phyloP scores from a whole-genome alignment of 2,797 vertebrate species.

The Enteromius paludinosus region DNA sequence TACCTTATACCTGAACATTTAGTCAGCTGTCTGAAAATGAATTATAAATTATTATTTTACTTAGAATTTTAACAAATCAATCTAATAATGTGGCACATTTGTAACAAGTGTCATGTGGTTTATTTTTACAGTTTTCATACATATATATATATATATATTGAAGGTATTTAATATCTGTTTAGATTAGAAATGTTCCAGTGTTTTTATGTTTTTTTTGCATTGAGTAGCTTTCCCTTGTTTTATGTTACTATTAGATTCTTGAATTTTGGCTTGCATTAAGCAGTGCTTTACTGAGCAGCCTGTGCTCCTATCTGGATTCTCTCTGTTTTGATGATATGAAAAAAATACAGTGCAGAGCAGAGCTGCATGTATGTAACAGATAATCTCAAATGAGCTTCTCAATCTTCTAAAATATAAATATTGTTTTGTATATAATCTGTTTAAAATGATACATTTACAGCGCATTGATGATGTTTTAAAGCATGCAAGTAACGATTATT shows the following conservation, averaged over 20 bases:
- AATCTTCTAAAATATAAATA: neutral
- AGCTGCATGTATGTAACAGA: neutral
- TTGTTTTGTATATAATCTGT: neutral
- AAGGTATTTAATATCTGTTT: neutral
- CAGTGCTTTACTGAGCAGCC: conserved; percentile 12
- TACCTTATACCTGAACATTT: neutral
- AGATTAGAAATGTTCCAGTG: neutral
- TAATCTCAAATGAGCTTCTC: neutral
- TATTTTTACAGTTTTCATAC: too few relatives aligned
- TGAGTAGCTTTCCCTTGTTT: conserved; percentile 3
- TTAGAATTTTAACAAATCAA: neutral
- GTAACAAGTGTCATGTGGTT: neutral
- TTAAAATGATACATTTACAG: neutral
- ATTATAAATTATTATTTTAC: neutral
- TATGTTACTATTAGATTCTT: conserved; percentile 15
- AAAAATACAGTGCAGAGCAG: neutral
- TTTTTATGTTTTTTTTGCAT: neutral
- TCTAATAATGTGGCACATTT: neutral
- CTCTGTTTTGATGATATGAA: neutral
- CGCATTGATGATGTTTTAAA: conserved; percentile 1
- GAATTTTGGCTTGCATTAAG: conserved; percentile 4
- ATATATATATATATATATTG: too few relatives aligned
- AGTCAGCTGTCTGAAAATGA: neutral
- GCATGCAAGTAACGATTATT: neutral
- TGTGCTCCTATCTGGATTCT: neutral